phyloP scores from a whole-genome alignment of 2,888 invertebrate genomes.

The Glyphotaelius pellucidus region DNA sequence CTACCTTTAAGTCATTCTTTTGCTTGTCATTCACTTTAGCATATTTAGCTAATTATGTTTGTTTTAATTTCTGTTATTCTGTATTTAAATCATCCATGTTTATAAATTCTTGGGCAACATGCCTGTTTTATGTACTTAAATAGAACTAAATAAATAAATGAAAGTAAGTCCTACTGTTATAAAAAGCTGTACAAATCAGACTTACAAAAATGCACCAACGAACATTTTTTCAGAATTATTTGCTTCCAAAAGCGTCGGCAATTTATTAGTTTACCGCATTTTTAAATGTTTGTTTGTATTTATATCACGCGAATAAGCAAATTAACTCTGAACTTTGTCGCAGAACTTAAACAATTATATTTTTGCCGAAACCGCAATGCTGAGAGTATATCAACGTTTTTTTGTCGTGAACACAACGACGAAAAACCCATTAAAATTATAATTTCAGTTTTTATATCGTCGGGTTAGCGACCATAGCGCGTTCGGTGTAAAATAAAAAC shows the following conservation, averaged over 20 bases:
- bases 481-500: too few species aligned
- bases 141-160: too few species aligned
- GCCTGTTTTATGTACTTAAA: too few species aligned
- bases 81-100: too few species aligned
- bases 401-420: background rate
- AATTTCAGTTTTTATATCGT: background rate
- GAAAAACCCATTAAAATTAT: background rate
- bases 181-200: background rate
- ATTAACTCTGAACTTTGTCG: background rate
- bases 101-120: too few species aligned
- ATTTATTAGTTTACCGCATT: constrained; percentile 25
- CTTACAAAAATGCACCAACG: background rate
- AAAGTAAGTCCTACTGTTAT: too few species aligned
- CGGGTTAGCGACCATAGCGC: background rate
- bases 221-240: constrained; percentile 23
- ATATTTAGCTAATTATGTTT: too few species aligned
- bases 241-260: constrained; percentile 13
- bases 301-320: background rate
- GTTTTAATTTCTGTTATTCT: too few species aligned
- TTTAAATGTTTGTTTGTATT: constrained; percentile 19
- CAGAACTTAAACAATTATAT: background rate
- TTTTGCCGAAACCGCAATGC: background rate
- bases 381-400: background rate
- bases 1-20: too few species aligned
- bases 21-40: too few species aligned